Conservation (phyloP, 2,797 vertebrate genomes). For the Muscicapa comitata region DNA sequence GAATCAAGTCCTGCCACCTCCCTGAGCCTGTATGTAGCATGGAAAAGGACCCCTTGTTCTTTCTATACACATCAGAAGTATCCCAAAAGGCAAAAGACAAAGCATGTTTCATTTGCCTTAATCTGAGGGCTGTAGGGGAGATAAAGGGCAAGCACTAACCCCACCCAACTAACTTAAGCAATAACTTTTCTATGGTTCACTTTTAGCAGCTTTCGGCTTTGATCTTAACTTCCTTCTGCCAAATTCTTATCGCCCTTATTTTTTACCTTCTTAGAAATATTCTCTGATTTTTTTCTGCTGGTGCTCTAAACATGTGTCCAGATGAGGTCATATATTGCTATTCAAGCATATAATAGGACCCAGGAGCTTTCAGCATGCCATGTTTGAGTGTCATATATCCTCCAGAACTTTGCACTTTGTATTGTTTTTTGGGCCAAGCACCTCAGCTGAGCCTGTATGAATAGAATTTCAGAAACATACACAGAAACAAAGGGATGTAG, state of each 20-base stretch:
- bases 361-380: neutral
- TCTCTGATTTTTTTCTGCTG: neutral
- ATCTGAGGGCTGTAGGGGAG: neutral
- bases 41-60: neutral
- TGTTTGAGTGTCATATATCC: neutral
- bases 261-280: neutral
- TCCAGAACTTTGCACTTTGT: neutral
- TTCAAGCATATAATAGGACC: neutral
- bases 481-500: conserved; percentile 1
- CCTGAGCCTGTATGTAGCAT: neutral
- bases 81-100: neutral
- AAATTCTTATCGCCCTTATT: neutral
- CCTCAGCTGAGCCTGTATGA: neutral
- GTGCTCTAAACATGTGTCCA: neutral
- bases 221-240: neutral
- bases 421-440: neutral
- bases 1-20: neutral
- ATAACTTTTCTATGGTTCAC: neutral
- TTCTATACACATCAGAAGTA: neutral
- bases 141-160: neutral
- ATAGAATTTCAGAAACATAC: neutral
- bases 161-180: neutral
- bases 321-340: neutral
- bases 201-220: neutral
- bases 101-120: neutral